Percentiles rank a stretch among this genome's conserved stretches.
These are phyloP conservation scores for Anolis sagrei DNA, from an alignment of 2,113 vertebrate species.

Conservation along the genomic window DNA sequence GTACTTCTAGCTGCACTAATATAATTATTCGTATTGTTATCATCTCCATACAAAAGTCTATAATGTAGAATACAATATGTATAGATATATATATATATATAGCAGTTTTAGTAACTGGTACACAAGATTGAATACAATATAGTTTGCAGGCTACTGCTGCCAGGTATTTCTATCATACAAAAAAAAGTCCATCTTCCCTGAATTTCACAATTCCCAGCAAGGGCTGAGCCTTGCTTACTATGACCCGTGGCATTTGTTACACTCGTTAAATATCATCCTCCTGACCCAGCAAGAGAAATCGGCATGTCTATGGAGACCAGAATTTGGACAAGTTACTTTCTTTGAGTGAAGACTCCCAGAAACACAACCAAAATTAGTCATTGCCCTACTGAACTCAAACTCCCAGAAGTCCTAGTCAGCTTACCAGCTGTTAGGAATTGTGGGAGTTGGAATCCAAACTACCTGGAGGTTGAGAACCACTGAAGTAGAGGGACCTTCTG, in stretches of 20 bases:
- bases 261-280: neutral
- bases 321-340: too few relatives aligned
- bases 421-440: too few relatives aligned
- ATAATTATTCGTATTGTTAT: constrained; percentile 42
- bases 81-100: constrained; percentile 31
- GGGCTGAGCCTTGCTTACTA: accelerated
- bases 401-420: too few relatives aligned
- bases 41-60: constrained; percentile 65
- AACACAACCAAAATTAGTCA: too few relatives aligned
- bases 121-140: constrained; percentile 66
- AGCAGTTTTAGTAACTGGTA: constrained; percentile 65
- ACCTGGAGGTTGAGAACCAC: too few relatives aligned
- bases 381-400: too few relatives aligned
- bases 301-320: neutral
- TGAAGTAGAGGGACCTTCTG: too few relatives aligned
- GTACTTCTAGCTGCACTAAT: constrained; percentile 66
- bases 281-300: neutral
- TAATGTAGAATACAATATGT: constrained; percentile 60
- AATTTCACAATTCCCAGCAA: constrained; percentile 40
- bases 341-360: too few relatives aligned
- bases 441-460: too few relatives aligned
- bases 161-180: constrained; percentile 18
- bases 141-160: constrained; percentile 59
- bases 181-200: constrained; percentile 44
- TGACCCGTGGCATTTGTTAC: neutral